Base-by-base conservation (phyloP, 2,113 vertebrate species). In the Nestor notabilis region DNA sequence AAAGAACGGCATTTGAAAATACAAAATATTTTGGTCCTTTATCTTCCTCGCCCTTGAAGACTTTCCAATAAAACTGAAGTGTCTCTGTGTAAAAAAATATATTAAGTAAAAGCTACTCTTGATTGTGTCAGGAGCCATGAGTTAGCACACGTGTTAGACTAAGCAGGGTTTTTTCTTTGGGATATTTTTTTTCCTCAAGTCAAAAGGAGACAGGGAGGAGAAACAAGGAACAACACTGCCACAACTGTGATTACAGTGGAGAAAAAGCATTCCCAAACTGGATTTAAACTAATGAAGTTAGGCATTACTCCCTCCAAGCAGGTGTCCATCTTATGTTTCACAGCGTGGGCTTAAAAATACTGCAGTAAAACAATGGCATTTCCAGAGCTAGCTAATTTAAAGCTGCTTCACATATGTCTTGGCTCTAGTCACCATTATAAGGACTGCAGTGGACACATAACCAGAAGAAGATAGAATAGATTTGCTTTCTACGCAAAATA, bases 401-500 rank as follows among this genome's bases (percentile, higher is more conserved):
- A 79, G 61, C 47, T 87, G 64, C 65, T 93, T 89, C 60, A 95
- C 61, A 44, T 53, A 52, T 1, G 17, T 43, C 65, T 84, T 84
- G 7, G 1, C 74, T 89, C 25, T 70, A 43, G 69, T 75, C 86
- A 87, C 72, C 27, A 78, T 52, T 71, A 21, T 35, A 75, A 78
- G 76, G 55, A 94, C 56, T 71, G 49, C 60, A 56, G 53, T 41
- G 66, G 63, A 83, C 39, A 69, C 52, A 71, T 81, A 89, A 95
- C 69, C 60, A 95, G 52, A 84, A 56, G 24, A 63, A 95, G 80
- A 79, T 4, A n/a, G 70, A 96, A 93, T 28, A 89, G 25, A 76
- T 93, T 84, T 95, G 89, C 94, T 89, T 93, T 95, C 90, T 71
- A 81, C 77, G 68, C 64, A 92, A 92, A 96, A 94, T 63, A 90